Conservation (phyloP, 92 coral and sea anemone species). For the Palythoa caribaeorum region DNA sequence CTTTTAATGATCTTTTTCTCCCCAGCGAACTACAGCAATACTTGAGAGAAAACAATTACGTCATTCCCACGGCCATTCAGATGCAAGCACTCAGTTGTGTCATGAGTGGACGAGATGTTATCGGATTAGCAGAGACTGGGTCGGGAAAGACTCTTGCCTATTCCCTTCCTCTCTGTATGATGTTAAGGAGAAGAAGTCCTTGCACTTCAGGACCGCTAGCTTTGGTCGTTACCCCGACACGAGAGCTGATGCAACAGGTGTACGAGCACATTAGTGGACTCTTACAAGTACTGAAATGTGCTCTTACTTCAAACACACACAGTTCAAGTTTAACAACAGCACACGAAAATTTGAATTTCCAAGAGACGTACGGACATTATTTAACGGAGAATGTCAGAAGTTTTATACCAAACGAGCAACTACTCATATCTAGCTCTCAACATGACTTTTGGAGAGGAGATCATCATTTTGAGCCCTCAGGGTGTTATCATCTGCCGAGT, state of each 20-base stretch:
- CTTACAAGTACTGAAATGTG: constrained; percentile 44
- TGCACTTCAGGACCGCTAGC: constrained; percentile 81
- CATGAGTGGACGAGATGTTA: constrained; percentile 96
- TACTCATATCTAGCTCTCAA: neutral
- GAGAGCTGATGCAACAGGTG: constrained; percentile 97
- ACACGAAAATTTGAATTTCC: neutral
- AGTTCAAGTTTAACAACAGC: neutral
- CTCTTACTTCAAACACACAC: neutral
- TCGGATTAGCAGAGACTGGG: constrained; percentile 99
- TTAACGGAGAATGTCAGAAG: neutral
- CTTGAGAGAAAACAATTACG: constrained; percentile 68
- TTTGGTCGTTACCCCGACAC: constrained; percentile 89
- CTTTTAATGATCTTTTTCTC: constrained; percentile 79
- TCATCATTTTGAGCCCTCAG: neutral
- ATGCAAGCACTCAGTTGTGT: constrained; percentile 97
- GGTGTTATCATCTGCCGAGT: neutral
- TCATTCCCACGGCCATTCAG: constrained; percentile 88
- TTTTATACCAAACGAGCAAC: constrained; percentile 4
- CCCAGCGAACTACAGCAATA: constrained; percentile 71
- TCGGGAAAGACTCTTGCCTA: constrained; percentile 96
- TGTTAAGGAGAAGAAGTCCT: constrained; percentile 81
- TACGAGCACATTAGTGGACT: constrained; percentile 68
- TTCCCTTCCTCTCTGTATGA: constrained; percentile 88
- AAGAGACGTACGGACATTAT: neutral
- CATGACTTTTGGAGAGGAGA: neutral